These are phyloP conservation scores for Oreochromis mossambicus DNA, from an alignment of 2,797 vertebrate species.

Conservation along the genomic window DNA sequence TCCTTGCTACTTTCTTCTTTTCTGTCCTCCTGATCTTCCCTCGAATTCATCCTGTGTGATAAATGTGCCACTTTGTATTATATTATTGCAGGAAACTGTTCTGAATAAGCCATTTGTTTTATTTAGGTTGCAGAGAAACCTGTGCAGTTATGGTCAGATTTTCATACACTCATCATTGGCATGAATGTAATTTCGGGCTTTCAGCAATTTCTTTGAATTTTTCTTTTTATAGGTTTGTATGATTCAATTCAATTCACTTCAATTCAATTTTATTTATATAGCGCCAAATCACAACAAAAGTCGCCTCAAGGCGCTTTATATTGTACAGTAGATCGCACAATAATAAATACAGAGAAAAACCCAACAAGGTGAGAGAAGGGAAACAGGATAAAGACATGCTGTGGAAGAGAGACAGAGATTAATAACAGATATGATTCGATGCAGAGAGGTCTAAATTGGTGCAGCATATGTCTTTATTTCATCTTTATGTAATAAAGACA, in stretches of 20 bases:
- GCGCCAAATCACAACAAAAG: no score
- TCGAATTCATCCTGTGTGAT: conserved; percentile 23
- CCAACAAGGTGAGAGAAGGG: no score
- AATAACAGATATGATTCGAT: no score
- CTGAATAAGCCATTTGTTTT: background rate
- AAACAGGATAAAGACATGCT: no score
- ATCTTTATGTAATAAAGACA: background rate
- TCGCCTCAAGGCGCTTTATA: no score
- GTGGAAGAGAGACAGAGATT: no score
- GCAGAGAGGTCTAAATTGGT: no score
- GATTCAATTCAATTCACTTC: no score
- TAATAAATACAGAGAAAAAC: no score
- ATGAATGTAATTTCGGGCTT: background rate
- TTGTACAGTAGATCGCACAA: no score
- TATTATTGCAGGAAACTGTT: background rate
- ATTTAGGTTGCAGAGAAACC: background rate
- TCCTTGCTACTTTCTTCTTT: conserved; percentile 17
- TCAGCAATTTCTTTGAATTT: background rate
- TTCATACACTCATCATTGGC: background rate
- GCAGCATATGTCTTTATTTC: background rate
- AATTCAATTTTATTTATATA: no score
- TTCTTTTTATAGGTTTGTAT: background rate
- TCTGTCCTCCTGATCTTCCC: conserved; percentile 20
- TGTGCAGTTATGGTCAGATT: background rate
- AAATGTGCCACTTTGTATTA: background rate